Evolutionary conservation across 2,888 invertebrate species (phyloP), one percentile per base, ranked within the genome.

Genomic region (Theodoxus fluviatilis): DNA sequence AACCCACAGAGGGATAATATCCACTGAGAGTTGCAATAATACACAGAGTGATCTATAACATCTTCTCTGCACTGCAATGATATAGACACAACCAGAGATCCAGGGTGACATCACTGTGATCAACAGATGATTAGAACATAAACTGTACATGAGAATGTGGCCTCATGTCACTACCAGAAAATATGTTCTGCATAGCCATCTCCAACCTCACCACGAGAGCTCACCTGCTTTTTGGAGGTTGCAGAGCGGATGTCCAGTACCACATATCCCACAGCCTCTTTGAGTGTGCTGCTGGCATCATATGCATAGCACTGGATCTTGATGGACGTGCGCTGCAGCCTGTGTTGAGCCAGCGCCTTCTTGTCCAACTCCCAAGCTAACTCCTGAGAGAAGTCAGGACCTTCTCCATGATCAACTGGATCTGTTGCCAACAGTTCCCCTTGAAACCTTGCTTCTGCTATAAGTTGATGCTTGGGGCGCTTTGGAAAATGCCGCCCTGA

Each of bases 301-400:
- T 81, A 76, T n/a, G 87, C 85, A 82, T 84, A 88, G 74, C 85
- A 85, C 73, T 87, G 87, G 22, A 88, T 81, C 74, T 88, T 88
- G 38, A 88, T 85, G 9, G 87, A 87, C 0, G 87, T 85, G 47
- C 88, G 77, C 73, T 88, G 87, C 57, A 88, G 76, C 22, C 87
- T 74, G 74, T 88, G 87, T 67, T 87, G 86, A 61, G 87, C 86
- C 3, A 88, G 78, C 9, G 81, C 81, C 73, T 87, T 88, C 71
- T 84, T 85, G 74, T 87, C 87, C 57, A 88, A 78, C 72, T 88
- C 88, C 88, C 88, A 88, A 3, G 88, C 88, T 67, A 88, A 78
- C 75, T 88, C 88, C 71, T 88, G 88, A 18, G 86, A 85, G 71
- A 88, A 83, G 71, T 86, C 83, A 33, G 88, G 87, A 22, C 66